These are phyloP conservation scores for Monopterus albus DNA, from an alignment of 2,113 vertebrate species.

Conservation along the genomic window DNA sequence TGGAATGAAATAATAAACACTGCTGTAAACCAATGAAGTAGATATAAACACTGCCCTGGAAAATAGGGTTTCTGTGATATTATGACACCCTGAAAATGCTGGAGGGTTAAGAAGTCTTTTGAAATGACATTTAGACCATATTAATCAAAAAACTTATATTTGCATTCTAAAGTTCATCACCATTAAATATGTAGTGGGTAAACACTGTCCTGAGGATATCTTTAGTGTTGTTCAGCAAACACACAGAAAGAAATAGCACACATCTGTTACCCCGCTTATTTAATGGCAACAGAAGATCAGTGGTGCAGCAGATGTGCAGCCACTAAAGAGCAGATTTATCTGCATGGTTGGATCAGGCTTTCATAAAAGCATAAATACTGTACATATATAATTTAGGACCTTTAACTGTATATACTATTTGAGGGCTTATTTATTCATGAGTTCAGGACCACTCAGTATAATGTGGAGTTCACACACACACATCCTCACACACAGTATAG, in stretches of 20 bases:
- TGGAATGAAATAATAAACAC: no score
- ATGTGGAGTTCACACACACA: slow-evolving; percentile 1
- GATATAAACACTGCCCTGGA: slow-evolving; percentile 23
- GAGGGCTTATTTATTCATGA: slow-evolving; percentile 12
- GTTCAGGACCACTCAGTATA: not conserved
- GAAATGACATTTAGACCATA: slow-evolving; percentile 36
- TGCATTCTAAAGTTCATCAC: slow-evolving; percentile 15
- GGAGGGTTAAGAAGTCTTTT: slow-evolving; percentile 20
- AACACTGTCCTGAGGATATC: slow-evolving; percentile 1
- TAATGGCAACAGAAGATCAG: slow-evolving; percentile 2
- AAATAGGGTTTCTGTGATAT: slow-evolving; percentile 49
- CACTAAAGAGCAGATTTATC: not conserved
- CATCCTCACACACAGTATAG: slow-evolving; percentile 4
- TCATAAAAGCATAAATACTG: not conserved
- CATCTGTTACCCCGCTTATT: not conserved
- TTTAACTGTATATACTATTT: not conserved
- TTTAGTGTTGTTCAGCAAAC: not conserved
- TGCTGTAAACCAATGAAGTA: slow-evolving; percentile 23
- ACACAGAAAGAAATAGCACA: not conserved
- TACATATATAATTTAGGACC: not conserved
- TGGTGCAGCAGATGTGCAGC: slow-evolving; percentile 4
- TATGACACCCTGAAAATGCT: slow-evolving; percentile 18
- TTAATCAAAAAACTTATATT: slow-evolving; percentile 35
- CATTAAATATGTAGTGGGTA: slow-evolving; percentile 17
- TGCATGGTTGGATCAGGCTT: not conserved